These are phyloP conservation scores for Hemiprocne comata DNA, from an alignment of 2,113 vertebrate species.

Conservation along the genomic window DNA sequence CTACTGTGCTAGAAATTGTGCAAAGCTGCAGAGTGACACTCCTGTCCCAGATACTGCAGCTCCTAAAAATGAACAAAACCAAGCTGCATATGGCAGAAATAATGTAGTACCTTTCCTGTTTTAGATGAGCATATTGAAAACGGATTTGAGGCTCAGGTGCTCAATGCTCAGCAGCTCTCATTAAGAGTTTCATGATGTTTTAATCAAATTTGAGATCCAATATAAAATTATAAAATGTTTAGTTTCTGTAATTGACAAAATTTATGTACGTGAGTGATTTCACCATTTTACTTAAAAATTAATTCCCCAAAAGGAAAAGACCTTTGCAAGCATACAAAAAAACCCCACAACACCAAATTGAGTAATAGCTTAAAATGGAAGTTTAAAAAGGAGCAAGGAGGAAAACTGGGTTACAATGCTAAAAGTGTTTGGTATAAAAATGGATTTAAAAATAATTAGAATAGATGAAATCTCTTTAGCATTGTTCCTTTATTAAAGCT, in stretches of 20 bases:
- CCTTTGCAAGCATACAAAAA: background rate
- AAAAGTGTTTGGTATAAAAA: background rate
- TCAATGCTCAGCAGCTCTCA: background rate
- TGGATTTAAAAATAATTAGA: slow-evolving; percentile 24
- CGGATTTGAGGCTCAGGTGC: background rate
- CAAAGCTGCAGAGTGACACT: background rate
- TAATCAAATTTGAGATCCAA: background rate
- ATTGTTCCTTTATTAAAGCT: slow-evolving; percentile 10
- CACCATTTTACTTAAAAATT: background rate
- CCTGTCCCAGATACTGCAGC: background rate
- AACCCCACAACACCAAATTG: no score
- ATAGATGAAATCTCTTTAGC: background rate
- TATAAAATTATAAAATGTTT: background rate
- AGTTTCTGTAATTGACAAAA: background rate
- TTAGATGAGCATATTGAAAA: background rate
- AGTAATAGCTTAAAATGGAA: background rate
- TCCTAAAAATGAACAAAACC: background rate
- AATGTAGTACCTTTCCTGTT: background rate
- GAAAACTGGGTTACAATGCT: background rate
- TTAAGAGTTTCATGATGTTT: background rate
- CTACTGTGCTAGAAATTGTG: background rate
- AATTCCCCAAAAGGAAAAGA: background rate
- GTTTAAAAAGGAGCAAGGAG: background rate
- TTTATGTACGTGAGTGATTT: background rate
- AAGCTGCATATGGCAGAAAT: background rate